Conservation (phyloP, 2,888 invertebrate genomes). For the Cylloceria caligata region DNA sequence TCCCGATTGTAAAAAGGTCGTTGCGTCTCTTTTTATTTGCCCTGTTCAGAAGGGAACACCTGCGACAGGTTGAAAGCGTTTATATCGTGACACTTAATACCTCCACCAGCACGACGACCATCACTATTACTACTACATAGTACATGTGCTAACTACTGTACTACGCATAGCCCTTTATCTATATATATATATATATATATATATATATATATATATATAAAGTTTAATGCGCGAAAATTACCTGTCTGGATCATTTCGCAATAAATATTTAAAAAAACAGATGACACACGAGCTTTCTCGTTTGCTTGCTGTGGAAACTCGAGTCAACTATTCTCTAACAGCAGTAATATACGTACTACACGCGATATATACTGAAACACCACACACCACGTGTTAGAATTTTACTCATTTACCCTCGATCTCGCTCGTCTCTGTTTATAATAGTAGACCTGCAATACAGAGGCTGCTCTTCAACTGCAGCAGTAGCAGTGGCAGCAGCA, state of each 20-base stretch:
- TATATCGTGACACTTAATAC: conserved; percentile 50
- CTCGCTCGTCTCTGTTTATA: conserved; percentile 55
- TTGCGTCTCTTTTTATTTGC: conserved; percentile 35
- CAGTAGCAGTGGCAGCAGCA: conserved; percentile 55
- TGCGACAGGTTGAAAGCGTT: conserved; percentile 58
- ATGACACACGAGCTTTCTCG: conserved; percentile 51
- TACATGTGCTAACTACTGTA: not conserved
- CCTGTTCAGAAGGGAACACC: conserved; percentile 43
- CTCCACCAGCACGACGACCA: conserved; percentile 7
- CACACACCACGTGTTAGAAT: conserved; percentile 62
- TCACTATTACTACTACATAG: not conserved
- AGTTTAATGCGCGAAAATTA: conserved; percentile 23
- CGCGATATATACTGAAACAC: conserved; percentile 18
- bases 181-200: not conserved
- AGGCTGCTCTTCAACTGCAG: conserved; percentile 34
- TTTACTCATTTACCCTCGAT: conserved; percentile 58
- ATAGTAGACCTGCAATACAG: conserved; percentile 42
- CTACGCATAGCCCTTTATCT: not conserved
- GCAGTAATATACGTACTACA: conserved; percentile 20
- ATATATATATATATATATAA: not conserved
- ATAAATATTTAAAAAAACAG: conserved; percentile 30
- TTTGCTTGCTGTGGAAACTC: conserved; percentile 36
- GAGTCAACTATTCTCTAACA: conserved; percentile 33
- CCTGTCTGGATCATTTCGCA: conserved; percentile 47
- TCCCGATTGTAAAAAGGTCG: not conserved